A percentile compares a stretch with the other conserved stretches of the same genome.
Evolutionary conservation across 1,140 invertebrate species (phyloP).

Genomic region (Sweltsa coloradensis): DNA sequence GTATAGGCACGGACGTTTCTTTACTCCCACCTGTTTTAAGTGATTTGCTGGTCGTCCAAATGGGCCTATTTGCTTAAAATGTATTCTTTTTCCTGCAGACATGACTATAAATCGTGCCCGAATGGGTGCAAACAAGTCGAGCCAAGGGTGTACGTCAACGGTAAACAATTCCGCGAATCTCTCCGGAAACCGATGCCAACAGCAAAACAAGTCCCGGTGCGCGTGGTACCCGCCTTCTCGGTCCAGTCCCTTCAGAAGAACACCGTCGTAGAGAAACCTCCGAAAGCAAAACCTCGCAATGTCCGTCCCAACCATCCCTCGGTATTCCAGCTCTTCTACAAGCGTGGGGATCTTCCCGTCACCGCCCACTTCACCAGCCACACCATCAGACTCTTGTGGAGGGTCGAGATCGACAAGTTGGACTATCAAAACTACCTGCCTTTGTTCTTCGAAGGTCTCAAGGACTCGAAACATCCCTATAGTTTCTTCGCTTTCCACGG

Average conservation of each 20-base stretch:
- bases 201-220: no score
- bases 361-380: constrained; percentile 36
- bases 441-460: constrained; percentile 44
- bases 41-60: no score
- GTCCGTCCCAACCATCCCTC: constrained; percentile 19
- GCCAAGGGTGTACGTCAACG: no score
- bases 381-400: constrained; percentile 39
- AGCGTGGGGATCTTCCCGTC: constrained; percentile 39
- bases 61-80: no score
- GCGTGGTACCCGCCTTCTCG: constrained; percentile 61
- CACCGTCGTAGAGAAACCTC: neutral
- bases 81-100: no score
- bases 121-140: no score
- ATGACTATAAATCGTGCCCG: no score
- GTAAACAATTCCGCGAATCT: no score
- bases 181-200: no score
- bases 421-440: constrained; percentile 47
- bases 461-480: constrained; percentile 43
- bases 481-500: constrained; percentile 42
- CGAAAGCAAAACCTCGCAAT: no score
- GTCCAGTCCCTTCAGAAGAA: constrained; percentile 52
- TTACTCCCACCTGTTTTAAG: no score
- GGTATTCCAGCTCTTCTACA: constrained; percentile 36
- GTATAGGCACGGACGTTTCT: no score
- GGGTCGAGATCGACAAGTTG: constrained; percentile 41